Evolutionary conservation across 2,888 invertebrate genomes (phyloP).

Genomic region (Acanthosoma haemorrhoidale): DNA sequence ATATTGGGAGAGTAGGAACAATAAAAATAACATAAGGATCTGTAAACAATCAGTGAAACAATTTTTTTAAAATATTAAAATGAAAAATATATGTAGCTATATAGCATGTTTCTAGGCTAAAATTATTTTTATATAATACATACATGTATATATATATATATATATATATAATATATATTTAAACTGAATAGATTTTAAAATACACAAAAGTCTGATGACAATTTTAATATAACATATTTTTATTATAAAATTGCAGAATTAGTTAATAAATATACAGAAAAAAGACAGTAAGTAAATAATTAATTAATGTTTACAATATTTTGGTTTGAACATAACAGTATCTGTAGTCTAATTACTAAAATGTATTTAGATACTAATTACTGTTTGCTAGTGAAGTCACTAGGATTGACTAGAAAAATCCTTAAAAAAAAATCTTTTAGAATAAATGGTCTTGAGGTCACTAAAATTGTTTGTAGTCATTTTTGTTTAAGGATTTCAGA

Average conservation of each 20-base stretch:
- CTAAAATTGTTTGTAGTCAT: not conserved
- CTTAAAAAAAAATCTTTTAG: not conserved
- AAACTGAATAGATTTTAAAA: not conserved
- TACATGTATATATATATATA: not conserved
- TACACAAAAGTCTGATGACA: not conserved
- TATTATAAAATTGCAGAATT: not conserved
- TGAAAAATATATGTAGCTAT: not conserved
- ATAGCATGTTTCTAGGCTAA: not conserved
- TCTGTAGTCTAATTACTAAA: not conserved
- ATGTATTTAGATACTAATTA: constrained; percentile 12
- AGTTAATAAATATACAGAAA: not conserved
- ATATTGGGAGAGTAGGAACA: too few relatives aligned
- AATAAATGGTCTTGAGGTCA: not conserved
- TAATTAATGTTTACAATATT: not conserved
- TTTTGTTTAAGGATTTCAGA: not conserved
- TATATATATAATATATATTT: not conserved
- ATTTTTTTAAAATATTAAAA: not conserved
- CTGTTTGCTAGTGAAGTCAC: constrained; percentile 13
- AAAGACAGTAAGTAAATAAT: not conserved
- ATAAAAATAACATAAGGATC: not conserved
- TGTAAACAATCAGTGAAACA: not conserved
- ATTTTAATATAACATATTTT: not conserved
- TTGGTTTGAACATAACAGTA: not conserved
- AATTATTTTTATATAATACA: not conserved
- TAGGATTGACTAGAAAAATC: constrained; percentile 19